phyloP scores from a whole-genome alignment of 2,888 invertebrate species.

The Drosophila anomelani region DNA sequence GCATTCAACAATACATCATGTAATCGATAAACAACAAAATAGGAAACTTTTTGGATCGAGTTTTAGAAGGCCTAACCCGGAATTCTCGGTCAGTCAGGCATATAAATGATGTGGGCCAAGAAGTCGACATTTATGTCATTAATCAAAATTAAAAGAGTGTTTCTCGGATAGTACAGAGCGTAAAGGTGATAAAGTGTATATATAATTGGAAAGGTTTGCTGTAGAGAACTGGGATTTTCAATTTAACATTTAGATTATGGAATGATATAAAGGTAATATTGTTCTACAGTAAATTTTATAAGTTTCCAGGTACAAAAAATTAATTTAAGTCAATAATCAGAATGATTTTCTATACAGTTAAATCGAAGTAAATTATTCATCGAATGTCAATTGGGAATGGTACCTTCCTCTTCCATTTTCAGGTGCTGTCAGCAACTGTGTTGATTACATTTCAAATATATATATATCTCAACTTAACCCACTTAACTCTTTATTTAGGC shows the following conservation, averaged over 20 bases:
- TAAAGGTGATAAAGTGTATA: constrained; percentile 26
- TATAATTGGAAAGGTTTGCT: constrained; percentile 2
- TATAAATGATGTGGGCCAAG: constrained; percentile 71
- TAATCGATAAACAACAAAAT: constrained; percentile 64
- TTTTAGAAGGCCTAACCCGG: constrained; percentile 45
- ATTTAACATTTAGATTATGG: background rate
- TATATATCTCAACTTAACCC: constrained; percentile 22
- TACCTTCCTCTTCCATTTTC: constrained; percentile 1
- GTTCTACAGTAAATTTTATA: too few species aligned
- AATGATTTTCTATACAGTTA: background rate
- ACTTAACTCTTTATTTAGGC: constrained; percentile 33
- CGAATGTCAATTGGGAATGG: constrained; percentile 16
- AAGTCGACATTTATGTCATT: constrained; percentile 52
- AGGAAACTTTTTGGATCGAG: constrained; percentile 19
- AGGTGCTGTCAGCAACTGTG: constrained; percentile 18
- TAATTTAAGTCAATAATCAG: background rate
- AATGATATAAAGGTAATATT: background rate
- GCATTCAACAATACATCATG: constrained; percentile 71
- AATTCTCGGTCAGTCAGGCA: constrained; percentile 51
- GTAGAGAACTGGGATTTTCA: background rate
- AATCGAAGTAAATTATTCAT: constrained; percentile 20
- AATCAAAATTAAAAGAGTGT: constrained; percentile 75
- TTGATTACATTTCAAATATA: constrained; percentile 30
- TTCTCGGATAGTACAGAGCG: constrained; percentile 36
- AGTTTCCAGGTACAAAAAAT: too few species aligned